These are phyloP conservation scores for Melanchra persicariae DNA, from an alignment of 2,888 invertebrate genomes.

Conservation along the genomic window DNA sequence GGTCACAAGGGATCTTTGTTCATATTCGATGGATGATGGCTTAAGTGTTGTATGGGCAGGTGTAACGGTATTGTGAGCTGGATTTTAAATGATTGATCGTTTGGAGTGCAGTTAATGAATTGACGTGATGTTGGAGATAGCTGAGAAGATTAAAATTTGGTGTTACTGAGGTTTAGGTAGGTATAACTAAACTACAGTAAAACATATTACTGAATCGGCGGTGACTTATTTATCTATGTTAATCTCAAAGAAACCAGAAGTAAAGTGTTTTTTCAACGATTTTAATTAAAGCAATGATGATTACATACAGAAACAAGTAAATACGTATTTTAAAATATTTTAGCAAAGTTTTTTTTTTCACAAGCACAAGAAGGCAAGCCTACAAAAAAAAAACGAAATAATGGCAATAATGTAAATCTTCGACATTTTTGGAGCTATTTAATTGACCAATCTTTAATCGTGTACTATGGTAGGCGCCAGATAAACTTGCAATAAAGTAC, in stretches of 20 bases:
- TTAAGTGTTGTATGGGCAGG: constrained; percentile 39
- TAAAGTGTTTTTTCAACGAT: not conserved
- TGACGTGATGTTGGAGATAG: not conserved
- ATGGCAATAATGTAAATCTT: not conserved
- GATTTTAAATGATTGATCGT: constrained; percentile 24
- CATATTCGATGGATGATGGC: constrained; percentile 46
- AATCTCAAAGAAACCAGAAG: not conserved
- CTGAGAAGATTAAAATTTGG: not conserved
- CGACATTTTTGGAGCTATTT: not conserved
- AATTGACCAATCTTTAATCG: not conserved
- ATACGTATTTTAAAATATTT: not conserved
- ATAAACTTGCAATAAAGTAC: no score
- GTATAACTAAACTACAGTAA: no score
- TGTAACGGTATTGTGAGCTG: constrained; percentile 36
- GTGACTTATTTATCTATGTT: no score
- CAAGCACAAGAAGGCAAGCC: no score
- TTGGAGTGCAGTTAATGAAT: not conserved
- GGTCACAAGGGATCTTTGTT: constrained; percentile 57
- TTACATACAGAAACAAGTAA: not conserved
- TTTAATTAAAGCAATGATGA: not conserved
- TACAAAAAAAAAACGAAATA: not conserved
- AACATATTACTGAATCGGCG: not conserved
- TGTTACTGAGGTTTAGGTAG: not conserved
- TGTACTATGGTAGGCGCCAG: no score
- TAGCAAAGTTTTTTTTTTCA: not conserved